Base-by-base conservation (phyloP, 2,797 vertebrate genomes). In the Siniperca undulata region DNA sequence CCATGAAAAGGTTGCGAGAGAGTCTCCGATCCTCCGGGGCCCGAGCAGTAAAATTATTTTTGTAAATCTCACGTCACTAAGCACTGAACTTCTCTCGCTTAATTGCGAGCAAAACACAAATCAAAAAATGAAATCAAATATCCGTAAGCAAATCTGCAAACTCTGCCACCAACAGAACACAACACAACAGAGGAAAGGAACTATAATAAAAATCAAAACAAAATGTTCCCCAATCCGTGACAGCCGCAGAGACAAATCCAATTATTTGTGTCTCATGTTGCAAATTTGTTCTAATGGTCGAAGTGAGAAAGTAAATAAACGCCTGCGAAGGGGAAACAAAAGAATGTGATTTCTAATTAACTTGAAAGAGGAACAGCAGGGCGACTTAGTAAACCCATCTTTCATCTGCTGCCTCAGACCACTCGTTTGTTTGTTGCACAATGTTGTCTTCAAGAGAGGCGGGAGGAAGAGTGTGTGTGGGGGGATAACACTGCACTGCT, bases 331-430 rank as follows among this genome's bases (percentile, higher is more conserved):
- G 89, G 93, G 93, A 95, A 95, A 96, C 95, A 96, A 96, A 96
- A 95, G 94, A 92, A 95, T 92, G 93, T 87, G 92, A 95, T 96
- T 96, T 96, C 94, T 96, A 96, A 96, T 96, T 96, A 96, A 96
- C 95, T 95, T 96, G 96, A 96, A 96, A 96, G 95, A 92, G 90
- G 93, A 94, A 94, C 88, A 90, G 95, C 94, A 93, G 91, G 93
- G 93, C 88, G 93, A 94, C 94, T 95, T 94, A 94, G 95, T 89
- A 94, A 95, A 96, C 89, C 92, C 94, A 93, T 95, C 96, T 94
- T 95, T 96, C 95, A 95, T 96, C 94, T 94, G 86, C 92, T 88
- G 91, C 92, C 93, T 93, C 91, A 91, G 94, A 94, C 93, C 93
- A 91, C 92, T 92, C 88, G 77, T 92, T 94, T 94, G 94, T 94